These are phyloP conservation scores for Ceraclea dissimilis DNA, from an alignment of 2,888 invertebrate species.

Conservation along the genomic window DNA sequence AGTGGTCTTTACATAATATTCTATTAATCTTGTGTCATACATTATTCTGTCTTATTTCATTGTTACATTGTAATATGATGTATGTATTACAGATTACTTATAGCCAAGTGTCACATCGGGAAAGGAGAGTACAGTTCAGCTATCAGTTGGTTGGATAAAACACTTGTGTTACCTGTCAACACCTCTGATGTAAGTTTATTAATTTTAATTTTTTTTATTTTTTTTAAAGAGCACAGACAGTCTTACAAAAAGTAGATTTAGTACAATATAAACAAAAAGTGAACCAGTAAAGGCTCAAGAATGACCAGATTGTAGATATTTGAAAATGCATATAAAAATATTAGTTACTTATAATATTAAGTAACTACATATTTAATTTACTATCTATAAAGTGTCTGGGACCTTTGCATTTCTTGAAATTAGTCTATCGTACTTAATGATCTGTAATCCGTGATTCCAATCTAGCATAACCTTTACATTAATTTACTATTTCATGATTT, in stretches of 20 bases:
- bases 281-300: too few relatives aligned
- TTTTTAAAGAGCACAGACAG: background rate
- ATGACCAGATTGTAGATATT: too few relatives aligned
- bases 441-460: too few relatives aligned
- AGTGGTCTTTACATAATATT: background rate
- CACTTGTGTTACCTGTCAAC: conserved; percentile 25
- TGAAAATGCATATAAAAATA: too few relatives aligned
- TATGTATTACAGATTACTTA: conserved; percentile 31
- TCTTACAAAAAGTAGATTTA: background rate
- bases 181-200: conserved; percentile 16
- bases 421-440: too few relatives aligned
- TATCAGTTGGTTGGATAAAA: conserved; percentile 38
- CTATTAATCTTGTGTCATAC: too few relatives aligned
- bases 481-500: conserved; percentile 12
- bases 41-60: too few relatives aligned
- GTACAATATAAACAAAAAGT: background rate
- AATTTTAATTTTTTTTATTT: background rate
- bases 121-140: conserved; percentile 43
- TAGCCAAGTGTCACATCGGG: conserved; percentile 52
- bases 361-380: background rate
- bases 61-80: too few relatives aligned
- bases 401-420: too few relatives aligned
- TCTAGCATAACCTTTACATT: too few relatives aligned
- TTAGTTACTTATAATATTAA: background rate
- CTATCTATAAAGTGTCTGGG: too few relatives aligned